Evolutionary conservation across 2,797 vertebrate genomes (phyloP), one percentile per base, ranked within the genome.

Genomic region (Psittacula echo): DNA sequence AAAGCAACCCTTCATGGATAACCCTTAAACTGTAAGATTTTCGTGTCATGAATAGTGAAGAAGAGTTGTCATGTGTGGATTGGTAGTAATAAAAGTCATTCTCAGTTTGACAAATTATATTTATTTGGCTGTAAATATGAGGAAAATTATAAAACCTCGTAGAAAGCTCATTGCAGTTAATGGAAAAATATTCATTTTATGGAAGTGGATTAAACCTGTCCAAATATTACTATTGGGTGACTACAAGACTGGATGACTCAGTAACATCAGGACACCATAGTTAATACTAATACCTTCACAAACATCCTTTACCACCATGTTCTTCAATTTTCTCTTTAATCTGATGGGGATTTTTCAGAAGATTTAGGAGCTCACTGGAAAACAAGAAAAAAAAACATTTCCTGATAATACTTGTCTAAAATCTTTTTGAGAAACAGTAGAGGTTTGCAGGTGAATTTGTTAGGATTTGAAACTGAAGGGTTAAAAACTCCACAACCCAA

Each of bases 61-160:
- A 80, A 84, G n/a, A 50, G 21, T 70, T 86, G 14, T 45, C 30
- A 15, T 54, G 2, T 54, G 26, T 39, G 76, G 54, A 41, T 53
- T 68, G 45, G 23, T 85, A 45, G 45, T 65, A 85, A 50, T 71
- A 91, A 68, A 91, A 80, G 8, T 83, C 0, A 67, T 91, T 93
- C 23, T 74, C 7, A 56, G 17, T 67, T 64, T 76, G 32, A 66
- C 37, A 85, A 74, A 76, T 21, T 53, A 4, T 27, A 11, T 85
- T 67, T 92, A 27, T 81, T 89, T 89, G 32, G 34, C 19, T 50
- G 13, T 83, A 93, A 91, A 83, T 85, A 34, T 23, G 32, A 85
- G 20, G 16, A 84, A 87, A 90, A 90, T 37, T 27, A 76, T 37
- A 70, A 67, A 71, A 65, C 4, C 14, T 88, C 13, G 11, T 30